Conservation (phyloP, 2,888 invertebrate genomes). For the Leistus spinibarbis region DNA sequence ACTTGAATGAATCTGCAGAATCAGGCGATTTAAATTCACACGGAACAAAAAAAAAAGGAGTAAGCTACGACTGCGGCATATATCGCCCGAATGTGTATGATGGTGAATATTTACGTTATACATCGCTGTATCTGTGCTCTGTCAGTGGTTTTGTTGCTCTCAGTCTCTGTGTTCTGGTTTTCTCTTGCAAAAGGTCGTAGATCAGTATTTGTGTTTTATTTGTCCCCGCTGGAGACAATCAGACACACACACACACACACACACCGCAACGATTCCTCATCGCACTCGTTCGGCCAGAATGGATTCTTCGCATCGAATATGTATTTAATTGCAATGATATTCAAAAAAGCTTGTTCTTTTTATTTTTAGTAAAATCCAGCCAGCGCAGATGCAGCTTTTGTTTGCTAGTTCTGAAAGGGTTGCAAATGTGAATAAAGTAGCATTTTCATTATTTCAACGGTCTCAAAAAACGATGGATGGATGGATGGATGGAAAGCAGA, state of each 20-base stretch:
- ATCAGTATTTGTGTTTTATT: slow-evolving; percentile 34
- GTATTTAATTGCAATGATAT: neutral
- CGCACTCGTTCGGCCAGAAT: neutral
- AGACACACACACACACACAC: slow-evolving; percentile 22
- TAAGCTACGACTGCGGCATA: slow-evolving; percentile 6
- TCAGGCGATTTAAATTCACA: slow-evolving; percentile 52
- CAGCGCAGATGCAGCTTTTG: neutral
- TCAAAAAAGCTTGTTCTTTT: neutral
- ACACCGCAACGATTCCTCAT: slow-evolving; percentile 5
- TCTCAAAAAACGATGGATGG: neutral
- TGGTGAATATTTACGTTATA: neutral
- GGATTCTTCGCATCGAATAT: neutral
- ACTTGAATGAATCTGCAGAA: slow-evolving; percentile 52
- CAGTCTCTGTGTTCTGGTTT: neutral
- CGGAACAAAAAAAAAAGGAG: slow-evolving; percentile 41
- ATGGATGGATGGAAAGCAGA: neutral
- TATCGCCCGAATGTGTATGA: neutral
- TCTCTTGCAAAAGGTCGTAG: slow-evolving; percentile 15
- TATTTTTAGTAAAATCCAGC: neutral
- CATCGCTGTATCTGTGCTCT: neutral
- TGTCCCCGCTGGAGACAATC: slow-evolving; percentile 23
- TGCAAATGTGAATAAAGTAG: neutral
- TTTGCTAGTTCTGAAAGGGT: neutral
- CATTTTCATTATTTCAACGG: neutral
- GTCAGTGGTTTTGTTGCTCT: neutral